These are phyloP conservation scores for Crematogaster levior DNA, from an alignment of 2,888 invertebrate genomes.

Conservation along the genomic window DNA sequence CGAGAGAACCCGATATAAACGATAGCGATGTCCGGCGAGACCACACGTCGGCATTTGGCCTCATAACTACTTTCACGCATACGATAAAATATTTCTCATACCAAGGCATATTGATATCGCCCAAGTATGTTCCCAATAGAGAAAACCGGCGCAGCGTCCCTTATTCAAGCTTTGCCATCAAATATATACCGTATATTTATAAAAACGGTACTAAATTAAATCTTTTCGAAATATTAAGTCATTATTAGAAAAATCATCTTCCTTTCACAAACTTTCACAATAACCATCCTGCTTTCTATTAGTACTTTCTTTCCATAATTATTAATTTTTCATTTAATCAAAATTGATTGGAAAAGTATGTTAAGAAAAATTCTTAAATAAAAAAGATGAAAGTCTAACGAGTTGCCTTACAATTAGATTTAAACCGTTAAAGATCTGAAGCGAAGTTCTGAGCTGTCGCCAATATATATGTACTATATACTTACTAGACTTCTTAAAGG, in stretches of 20 bases:
- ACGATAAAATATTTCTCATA: slow-evolving; percentile 70
- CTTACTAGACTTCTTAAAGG: background rate
- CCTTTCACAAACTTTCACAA: background rate
- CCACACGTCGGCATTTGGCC: slow-evolving; percentile 65
- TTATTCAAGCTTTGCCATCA: slow-evolving; percentile 17
- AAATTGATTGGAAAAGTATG: background rate
- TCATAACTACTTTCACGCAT: slow-evolving; percentile 63
- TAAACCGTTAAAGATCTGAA: background rate
- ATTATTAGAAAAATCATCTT: background rate
- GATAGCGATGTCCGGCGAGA: slow-evolving; percentile 51
- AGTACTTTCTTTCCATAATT: background rate
- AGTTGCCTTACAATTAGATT: background rate
- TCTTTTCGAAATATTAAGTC: background rate
- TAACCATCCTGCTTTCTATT: background rate
- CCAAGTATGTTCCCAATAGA: slow-evolving; percentile 45
- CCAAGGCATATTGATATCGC: slow-evolving; percentile 66
- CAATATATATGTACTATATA: background rate
- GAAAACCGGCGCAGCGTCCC: background rate
- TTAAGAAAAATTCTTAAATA: background rate
- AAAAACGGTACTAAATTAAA: background rate
- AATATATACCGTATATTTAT: background rate
- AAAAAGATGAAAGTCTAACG: background rate
- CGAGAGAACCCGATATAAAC: background rate
- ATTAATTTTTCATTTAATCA: background rate
- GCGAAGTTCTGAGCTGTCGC: background rate